phyloP scores from a whole-genome alignment of 2,113 vertebrate genomes.

The Cavia porcellus region DNA sequence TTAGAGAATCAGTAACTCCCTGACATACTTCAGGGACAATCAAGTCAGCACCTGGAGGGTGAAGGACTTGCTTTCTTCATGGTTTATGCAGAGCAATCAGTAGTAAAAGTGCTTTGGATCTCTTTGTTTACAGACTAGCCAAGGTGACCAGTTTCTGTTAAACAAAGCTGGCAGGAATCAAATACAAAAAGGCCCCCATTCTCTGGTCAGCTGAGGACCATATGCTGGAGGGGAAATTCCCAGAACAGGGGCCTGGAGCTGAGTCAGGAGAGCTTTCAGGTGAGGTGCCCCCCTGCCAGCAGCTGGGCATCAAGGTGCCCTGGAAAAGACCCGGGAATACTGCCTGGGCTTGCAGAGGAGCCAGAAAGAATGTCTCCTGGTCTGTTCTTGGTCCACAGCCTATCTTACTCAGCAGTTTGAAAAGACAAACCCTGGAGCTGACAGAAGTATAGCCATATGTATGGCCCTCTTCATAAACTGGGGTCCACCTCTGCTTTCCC shows the following conservation, averaged over 20 bases:
- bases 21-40: not conserved
- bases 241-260: not conserved
- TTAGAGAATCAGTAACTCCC: not conserved
- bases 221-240: not conserved
- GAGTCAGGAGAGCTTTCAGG: not conserved
- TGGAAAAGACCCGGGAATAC: not conserved
- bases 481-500: not conserved
- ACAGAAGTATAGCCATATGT: not conserved
- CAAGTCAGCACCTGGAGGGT: not conserved
- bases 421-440: not conserved
- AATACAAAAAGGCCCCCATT: not conserved
- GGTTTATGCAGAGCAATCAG: not conserved
- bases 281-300: not conserved
- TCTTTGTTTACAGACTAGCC: constrained; percentile 20
- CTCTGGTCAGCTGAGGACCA: constrained; percentile 11
- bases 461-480: not conserved
- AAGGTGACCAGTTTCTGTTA: constrained; percentile 31
- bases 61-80: not conserved
- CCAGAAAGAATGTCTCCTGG: not conserved
- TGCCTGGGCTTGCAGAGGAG: fast-evolving
- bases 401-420: constrained; percentile 60
- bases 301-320: not conserved
- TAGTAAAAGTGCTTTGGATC: not conserved
- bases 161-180: constrained; percentile 39
- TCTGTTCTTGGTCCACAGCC: constrained; percentile 18